Evolutionary conservation across 2,113 vertebrate species (phyloP), one percentile per base, ranked within the genome.

Genomic region (Larimichthys crocea): DNA sequence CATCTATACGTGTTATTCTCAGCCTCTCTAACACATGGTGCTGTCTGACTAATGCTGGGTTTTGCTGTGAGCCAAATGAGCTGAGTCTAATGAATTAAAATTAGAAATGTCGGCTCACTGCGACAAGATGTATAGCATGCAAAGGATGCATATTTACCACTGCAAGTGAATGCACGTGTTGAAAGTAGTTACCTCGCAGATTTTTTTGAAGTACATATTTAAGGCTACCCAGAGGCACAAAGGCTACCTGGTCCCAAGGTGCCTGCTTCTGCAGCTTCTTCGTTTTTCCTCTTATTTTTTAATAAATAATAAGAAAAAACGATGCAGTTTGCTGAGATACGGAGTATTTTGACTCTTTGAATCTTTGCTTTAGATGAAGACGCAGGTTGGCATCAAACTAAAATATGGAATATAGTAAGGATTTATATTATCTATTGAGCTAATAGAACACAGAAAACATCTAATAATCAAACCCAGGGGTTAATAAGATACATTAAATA

Each of bases 1-100:
- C 85, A 80, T 48, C 49, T 72, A 0, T 17, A 0, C 12, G 5
- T 62, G 68, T 67, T 83, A 65, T 56, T 80, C 73, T 83, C 10
- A 65, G 59, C 68, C 29, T 20, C 50, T 19, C n/a, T 61, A 10
- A 77, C 78, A 61, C 76, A 75, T 55, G 67, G 19, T 0, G 4
- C 75, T 48, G 82, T 79, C 72, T 76, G 59, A 79, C 67, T 83
- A 78, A 81, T 64, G 71, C 20, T 50, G 67, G 44, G 52, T 35
- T 82, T 86, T 71, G 70, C 79, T 76, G 48, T 24, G 79, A 74
- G 76, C 53, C 35, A 44, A 82, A 74, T 75, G 72, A 88, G 80
- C 80, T 86, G 82, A 90, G 78, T 80, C 75, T 78, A 82, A 80
- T 78, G 56, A 89, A 82, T 75, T 86, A 57, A 84, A 92, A 0